Evolutionary conservation across 2,888 invertebrate species (phyloP), one percentile per base, ranked within the genome.

Genomic region (Aromia moschata): DNA sequence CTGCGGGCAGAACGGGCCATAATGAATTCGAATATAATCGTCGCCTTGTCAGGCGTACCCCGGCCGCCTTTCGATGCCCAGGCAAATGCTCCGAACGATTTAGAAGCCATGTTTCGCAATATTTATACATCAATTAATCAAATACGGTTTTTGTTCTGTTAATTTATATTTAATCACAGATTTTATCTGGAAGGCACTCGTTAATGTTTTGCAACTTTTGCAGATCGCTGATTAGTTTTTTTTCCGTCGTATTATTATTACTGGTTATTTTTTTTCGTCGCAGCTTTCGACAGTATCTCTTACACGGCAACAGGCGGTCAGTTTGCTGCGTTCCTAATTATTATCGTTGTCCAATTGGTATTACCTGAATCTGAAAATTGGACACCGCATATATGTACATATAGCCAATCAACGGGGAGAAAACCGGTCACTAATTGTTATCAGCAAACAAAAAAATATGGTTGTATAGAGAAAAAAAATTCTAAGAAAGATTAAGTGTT

Each of bases 111-210:
- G 55, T 65, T 65, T 59, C 63, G 60, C 61, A 65, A 65, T 60
- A 61, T 63, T 65, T 62, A 65, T 60, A 65, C 63, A 55, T 51
- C 59, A 61, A 65, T 65, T 65, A 65, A 65, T 65, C 63, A 65
- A 64, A 64, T 56, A 58, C 52, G 40, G 60, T 62, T 58, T 62
- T 59, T 60, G 62, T 65, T 62, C 58, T 60, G 56, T 65, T 65
- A 62, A 58, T 64, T 61, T 59, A 61, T 59, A 59, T 56, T 59
- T 62, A 61, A 64, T 64, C 64, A 58, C 58, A 64, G 60, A 64
- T 64, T 57, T 44, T 64, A 64, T 61, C 64, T 43, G 57, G 46
- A 49, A 54, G 60, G 56, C 57, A 60, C 60, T 63, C 60, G 63
- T 60, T 63, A 63, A 44, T 25, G 30, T 44, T 33, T 44, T 3